Evolutionary conservation across 1,140 invertebrate genomes (phyloP).

Genomic region (Ruditapes philippinarum): DNA sequence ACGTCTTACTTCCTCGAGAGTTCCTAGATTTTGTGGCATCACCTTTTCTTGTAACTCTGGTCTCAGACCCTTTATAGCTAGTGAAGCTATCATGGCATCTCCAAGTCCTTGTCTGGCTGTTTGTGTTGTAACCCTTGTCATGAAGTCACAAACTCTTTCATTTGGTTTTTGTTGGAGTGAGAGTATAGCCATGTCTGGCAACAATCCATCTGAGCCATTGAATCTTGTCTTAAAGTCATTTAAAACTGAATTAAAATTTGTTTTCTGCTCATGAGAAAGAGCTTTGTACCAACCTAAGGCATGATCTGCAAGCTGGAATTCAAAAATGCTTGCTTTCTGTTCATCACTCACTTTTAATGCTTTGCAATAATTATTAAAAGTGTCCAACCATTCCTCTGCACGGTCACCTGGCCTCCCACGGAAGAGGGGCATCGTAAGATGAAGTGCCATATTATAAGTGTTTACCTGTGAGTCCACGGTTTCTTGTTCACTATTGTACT

Average conservation of each 20-base stretch:
- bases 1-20: background rate
- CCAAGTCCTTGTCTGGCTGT: background rate
- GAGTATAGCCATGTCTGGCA: background rate
- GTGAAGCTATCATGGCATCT: background rate
- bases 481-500: too few species aligned
- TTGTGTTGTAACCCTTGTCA: background rate
- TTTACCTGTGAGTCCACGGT: too few species aligned
- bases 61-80: background rate
- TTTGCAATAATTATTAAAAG: background rate
- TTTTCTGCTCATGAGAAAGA: background rate
- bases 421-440: too few species aligned
- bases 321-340: background rate
- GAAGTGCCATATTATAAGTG: too few species aligned
- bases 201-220: background rate
- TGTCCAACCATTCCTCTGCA: slow-evolving; percentile 1
- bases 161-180: background rate
- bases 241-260: background rate
- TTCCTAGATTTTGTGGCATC: background rate
- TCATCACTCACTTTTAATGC: background rate
- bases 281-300: background rate
- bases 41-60: background rate
- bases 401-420: background rate
- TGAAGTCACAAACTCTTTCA: slow-evolving; percentile 1
- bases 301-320: background rate
- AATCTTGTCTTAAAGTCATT: background rate